Evolutionary conservation across 2,797 vertebrate genomes (phyloP).

Genomic region (Xenops minutus): DNA sequence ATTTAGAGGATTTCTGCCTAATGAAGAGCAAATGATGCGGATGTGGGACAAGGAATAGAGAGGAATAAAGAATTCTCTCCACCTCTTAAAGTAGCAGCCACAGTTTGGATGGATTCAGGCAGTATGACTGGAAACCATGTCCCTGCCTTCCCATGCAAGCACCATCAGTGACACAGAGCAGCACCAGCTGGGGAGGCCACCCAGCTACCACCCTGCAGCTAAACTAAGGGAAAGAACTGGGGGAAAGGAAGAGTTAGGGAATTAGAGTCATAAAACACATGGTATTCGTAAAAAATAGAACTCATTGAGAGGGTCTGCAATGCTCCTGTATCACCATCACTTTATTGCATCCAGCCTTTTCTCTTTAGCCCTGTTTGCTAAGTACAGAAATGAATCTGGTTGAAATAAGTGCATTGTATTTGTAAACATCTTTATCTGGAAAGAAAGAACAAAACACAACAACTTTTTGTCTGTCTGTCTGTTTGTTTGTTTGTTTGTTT

Average conservation of each 20-base stretch:
- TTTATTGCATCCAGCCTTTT: not conserved
- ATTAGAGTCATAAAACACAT: not conserved
- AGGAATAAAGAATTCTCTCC: not conserved
- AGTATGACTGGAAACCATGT: not conserved
- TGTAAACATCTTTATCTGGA: not conserved
- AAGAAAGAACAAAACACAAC: not conserved
- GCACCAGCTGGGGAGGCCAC: not conserved
- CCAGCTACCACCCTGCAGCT: not conserved
- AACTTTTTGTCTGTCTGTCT: not conserved
- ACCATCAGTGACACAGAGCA: not conserved
- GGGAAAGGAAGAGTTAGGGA: not conserved
- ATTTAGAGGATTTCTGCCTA: not conserved
- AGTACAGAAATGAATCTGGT: not conserved
- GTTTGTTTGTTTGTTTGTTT: not conserved
- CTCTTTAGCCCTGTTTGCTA: not conserved
- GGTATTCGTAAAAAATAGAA: not conserved
- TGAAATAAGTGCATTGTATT: not conserved
- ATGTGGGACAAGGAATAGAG: not conserved
- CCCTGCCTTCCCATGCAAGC: not conserved
- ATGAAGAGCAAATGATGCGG: not conserved
- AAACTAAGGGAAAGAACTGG: not conserved
- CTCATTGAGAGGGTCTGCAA: accelerated
- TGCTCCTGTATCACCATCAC: not conserved
- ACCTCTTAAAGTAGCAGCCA: not conserved
- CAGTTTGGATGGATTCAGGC: not conserved